Evolutionary conservation across 2,888 invertebrate species (phyloP).

Genomic region (Agonopterix alstromeriana): DNA sequence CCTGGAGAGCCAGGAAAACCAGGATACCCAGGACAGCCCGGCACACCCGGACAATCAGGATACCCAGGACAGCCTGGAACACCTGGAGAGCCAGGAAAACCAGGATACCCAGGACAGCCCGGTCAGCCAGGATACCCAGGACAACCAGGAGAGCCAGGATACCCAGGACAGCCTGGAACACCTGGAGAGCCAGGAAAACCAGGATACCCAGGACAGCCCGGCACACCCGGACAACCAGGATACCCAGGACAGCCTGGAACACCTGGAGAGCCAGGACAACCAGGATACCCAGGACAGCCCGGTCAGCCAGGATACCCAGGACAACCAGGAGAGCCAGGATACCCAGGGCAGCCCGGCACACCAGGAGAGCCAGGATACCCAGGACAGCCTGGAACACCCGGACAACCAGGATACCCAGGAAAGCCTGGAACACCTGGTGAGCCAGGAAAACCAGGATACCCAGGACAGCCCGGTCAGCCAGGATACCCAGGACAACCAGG

Average conservation of each 20-base stretch:
- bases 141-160: constrained; percentile 10
- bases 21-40: constrained; percentile 20
- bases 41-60: constrained; percentile 18
- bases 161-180: constrained; percentile 23
- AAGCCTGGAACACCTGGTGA: constrained; percentile 8
- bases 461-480: constrained; percentile 30
- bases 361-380: constrained; percentile 1
- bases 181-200: constrained; percentile 22
- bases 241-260: constrained; percentile 10
- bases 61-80: constrained; percentile 11
- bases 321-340: too few relatives aligned
- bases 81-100: constrained; percentile 8
- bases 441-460: constrained; percentile 32
- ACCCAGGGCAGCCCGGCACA: constrained; percentile 10
- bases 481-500: constrained; percentile 14
- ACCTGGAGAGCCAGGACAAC: constrained; percentile 10
- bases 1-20: constrained; percentile 29
- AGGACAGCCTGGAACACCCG: neutral
- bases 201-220: constrained; percentile 56
- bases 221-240: constrained; percentile 14
- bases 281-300: neutral
- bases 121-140: constrained; percentile 10
- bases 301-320: neutral
- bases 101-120: constrained; percentile 7
- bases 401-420: neutral